phyloP scores from a whole-genome alignment of 2,888 invertebrate species.

The Latrodectus hesperus region DNA sequence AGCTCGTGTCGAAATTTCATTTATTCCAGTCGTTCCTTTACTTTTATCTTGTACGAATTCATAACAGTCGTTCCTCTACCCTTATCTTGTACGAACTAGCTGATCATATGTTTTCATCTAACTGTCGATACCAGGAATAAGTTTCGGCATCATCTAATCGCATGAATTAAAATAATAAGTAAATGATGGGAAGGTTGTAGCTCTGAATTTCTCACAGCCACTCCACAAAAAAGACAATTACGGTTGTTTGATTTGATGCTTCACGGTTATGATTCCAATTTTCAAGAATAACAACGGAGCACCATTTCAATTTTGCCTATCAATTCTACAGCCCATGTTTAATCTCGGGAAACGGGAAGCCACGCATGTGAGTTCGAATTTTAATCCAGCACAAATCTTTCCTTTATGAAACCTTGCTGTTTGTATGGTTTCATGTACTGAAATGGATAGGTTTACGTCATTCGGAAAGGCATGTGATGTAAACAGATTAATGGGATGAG shows the following conservation, averaged over 20 bases:
- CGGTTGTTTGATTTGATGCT: not conserved
- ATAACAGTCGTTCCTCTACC: too few relatives aligned
- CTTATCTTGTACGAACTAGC: too few relatives aligned
- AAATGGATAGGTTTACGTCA: not conserved
- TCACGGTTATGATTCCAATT: conserved; percentile 5
- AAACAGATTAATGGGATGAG: too few relatives aligned
- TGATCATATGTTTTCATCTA: too few relatives aligned
- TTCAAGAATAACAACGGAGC: not conserved
- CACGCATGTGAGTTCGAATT: not conserved
- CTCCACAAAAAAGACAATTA: not conserved
- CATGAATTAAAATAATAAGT: too few relatives aligned
- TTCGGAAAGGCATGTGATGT: not conserved
- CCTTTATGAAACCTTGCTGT: not conserved
- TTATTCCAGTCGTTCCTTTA: too few relatives aligned
- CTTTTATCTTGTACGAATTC: too few relatives aligned
- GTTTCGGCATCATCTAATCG: too few relatives aligned
- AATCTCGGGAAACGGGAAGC: not conserved
- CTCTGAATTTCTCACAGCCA: not conserved
- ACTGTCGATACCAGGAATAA: too few relatives aligned
- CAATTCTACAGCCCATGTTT: not conserved
- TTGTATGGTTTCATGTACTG: conserved; percentile 15
- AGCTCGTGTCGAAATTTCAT: too few relatives aligned
- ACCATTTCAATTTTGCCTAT: not conserved
- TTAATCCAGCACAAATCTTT: not conserved
- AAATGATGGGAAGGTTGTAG: too few relatives aligned